phyloP scores from a whole-genome alignment of 2,113 vertebrate genomes.

The Neotoma lepida region DNA sequence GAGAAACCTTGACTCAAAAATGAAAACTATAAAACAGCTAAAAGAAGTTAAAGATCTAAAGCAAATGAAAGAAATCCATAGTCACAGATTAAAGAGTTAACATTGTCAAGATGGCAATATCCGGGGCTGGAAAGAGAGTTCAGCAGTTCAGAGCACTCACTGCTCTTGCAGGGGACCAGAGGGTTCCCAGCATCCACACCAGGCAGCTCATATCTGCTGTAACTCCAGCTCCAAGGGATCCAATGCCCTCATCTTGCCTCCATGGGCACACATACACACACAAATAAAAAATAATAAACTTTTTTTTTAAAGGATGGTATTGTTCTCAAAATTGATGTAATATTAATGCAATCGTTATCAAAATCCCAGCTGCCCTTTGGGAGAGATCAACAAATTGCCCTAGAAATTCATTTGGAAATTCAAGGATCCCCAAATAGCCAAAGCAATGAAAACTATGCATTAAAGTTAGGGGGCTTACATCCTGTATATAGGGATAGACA shows the following conservation, averaged over 20 bases:
- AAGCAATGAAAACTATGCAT: neutral
- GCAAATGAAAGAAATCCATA: slow-evolving; percentile 1
- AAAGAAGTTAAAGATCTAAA: slow-evolving; percentile 32
- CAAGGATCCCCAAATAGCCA: neutral
- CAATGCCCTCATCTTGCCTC: neutral
- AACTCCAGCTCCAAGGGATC: neutral
- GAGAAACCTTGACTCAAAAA: too few species aligned
- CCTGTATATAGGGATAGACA: neutral
- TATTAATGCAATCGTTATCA: neutral
- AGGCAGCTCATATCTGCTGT: neutral
- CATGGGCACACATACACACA: neutral
- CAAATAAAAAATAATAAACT: too few species aligned
- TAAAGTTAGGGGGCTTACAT: neutral
- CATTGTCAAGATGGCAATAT: neutral
- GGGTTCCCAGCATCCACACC: neutral
- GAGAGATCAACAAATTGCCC: neutral
- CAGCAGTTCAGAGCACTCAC: neutral
- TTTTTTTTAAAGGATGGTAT: too few species aligned
- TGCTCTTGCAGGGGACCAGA: neutral
- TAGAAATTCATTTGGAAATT: neutral
- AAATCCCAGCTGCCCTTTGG: neutral
- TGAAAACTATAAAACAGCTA: neutral
- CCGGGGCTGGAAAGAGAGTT: neutral
- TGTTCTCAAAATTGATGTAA: neutral
- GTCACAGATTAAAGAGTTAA: neutral